A percentile compares a stretch with the other conserved stretches of the same genome.
phyloP scores from a whole-genome alignment of 2,113 vertebrate species.

The Camelus dromedarius region DNA sequence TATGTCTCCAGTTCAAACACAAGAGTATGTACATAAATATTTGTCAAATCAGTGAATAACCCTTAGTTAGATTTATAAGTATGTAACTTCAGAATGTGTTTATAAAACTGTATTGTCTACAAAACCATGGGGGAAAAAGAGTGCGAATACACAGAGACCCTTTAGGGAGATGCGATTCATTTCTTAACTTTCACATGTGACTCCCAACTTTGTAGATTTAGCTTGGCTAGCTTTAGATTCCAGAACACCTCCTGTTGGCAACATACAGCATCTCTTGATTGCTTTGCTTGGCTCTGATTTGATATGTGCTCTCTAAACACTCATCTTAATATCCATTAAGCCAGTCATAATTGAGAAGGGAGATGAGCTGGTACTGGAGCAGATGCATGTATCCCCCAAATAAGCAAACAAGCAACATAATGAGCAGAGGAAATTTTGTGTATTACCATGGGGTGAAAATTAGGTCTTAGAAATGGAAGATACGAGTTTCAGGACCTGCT shows the following conservation, averaged over 20 bases:
- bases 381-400: neutral
- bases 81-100: neutral
- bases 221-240: neutral
- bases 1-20: neutral
- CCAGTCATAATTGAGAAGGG: slow-evolving; percentile 8
- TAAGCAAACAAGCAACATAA: slow-evolving; percentile 17
- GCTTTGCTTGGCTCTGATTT: neutral
- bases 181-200: neutral
- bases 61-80: neutral
- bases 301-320: neutral
- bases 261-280: neutral
- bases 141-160: neutral
- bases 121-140: neutral
- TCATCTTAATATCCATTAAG: slow-evolving; percentile 27
- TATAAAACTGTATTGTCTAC: neutral
- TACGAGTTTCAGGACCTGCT: neutral
- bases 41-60: neutral
- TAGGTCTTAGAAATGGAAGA: neutral
- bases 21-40: neutral
- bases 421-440: neutral
- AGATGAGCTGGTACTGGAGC: neutral
- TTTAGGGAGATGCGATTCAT: neutral
- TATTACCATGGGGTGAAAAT: neutral
- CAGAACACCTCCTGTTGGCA: neutral
- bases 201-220: neutral